Conservation (phyloP, 2,888 invertebrate species). For the Lithodes maja region DNA sequence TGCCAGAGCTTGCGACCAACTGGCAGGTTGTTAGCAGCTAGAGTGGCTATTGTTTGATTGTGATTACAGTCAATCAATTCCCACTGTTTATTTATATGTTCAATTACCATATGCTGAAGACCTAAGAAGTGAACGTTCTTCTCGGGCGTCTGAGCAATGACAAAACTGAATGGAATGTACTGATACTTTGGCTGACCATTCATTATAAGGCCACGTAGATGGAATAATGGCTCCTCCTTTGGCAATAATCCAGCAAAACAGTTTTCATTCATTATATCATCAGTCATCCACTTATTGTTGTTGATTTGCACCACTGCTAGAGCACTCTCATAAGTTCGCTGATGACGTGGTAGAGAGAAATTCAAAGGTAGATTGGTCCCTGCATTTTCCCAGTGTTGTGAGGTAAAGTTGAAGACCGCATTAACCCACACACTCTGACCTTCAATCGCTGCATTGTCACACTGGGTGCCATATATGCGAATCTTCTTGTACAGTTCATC, state of each 20-base stretch:
- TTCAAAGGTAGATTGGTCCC: constrained; percentile 8
- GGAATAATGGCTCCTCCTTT: constrained; percentile 2
- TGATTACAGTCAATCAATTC: background rate
- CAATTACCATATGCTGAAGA: constrained; percentile 21
- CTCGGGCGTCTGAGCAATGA: constrained; percentile 4
- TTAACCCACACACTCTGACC: constrained; percentile 40
- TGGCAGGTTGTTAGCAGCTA: constrained; percentile 4
- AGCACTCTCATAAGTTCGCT: constrained; percentile 42
- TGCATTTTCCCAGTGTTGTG: constrained; percentile 20
- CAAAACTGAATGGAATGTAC: background rate
- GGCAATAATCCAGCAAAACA: constrained; percentile 46
- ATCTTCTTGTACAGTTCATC: constrained; percentile 6
- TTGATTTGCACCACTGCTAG: constrained; percentile 28
- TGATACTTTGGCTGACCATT: background rate
- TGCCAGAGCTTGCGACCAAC: constrained; percentile 39
- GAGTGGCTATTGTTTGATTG: constrained; percentile 7
- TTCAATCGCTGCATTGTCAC: constrained; percentile 30
- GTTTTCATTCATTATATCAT: constrained; percentile 21
- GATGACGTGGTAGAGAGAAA: constrained; percentile 19
- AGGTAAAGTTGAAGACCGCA: constrained; percentile 10
- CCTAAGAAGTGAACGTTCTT: constrained; percentile 35
- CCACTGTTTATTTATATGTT: constrained; percentile 16
- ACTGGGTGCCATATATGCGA: background rate
- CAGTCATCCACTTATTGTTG: constrained; percentile 45
- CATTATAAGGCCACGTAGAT: constrained; percentile 18